Base-by-base conservation (phyloP, 2,797 vertebrate genomes). In the Rousettus madagascariensis region DNA sequence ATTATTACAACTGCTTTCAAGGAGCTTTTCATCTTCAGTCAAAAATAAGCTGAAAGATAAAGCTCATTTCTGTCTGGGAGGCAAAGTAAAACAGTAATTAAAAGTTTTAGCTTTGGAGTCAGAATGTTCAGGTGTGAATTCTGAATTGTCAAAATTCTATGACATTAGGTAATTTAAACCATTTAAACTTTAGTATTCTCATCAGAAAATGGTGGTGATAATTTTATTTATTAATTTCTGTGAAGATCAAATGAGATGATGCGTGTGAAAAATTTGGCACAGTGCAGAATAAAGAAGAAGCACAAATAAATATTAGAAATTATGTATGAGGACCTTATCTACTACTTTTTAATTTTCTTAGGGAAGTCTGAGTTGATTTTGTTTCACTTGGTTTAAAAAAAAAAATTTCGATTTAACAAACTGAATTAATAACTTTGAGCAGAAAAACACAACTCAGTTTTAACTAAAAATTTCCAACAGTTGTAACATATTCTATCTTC, bases 401-500 rank as follows among this genome's bases (percentile, higher is more conserved):
- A 69, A 83, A n/a, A 8, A 51, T 24, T 68, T 87, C 41, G 19
- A 8, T 57, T 41, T 91, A 61, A 90, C 12, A 80, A 84, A 85
- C 28, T 17, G 15, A 97, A 86, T 83, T 49, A 86, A 65, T 82
- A 36, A 89, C 41, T 88, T 88, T 51, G 24, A 96, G n/a, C 11
- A 80, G 19, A 90, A 94, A 91, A 90, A 80, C 49, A 30, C 38
- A 65, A 41, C 87, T 86, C 20, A 7, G 6, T 74, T 96, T 96
- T 65, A 94, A 92, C 15, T 85, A 30, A 91, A 71, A 49, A 15
- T 86, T 86, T 75, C 43, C 46, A 92, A 85, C 6, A 65, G 53
- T 59, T 91, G 84, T 28, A 85, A 88, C 55, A 6, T 88, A 92
- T 72, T 28, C 46, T 90, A 22, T 65, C 65, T 86, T 95, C 66